A percentile compares a stretch with the other conserved stretches of the same genome.
phyloP scores from a whole-genome alignment of 2,888 invertebrate species.

The Platypus cylindrus region DNA sequence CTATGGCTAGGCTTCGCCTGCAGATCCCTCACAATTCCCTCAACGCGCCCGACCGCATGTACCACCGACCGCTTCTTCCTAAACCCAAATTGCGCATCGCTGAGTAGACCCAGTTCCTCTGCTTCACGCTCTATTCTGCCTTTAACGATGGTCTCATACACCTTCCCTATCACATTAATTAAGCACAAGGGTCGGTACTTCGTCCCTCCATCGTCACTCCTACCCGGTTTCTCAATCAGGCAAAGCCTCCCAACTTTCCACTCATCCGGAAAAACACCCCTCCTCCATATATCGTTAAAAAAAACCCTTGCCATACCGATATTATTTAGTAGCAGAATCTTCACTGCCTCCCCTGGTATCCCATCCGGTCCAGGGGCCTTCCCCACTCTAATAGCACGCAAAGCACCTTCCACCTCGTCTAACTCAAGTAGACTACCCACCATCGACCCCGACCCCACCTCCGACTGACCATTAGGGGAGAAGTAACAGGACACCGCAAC shows the following conservation, averaged over 20 bases:
- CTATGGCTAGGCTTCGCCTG: no score
- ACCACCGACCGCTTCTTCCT: constrained; percentile 3
- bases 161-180: not conserved
- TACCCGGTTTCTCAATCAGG: constrained; percentile 1
- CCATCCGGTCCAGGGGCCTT: constrained; percentile 1
- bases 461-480: no score
- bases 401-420: not conserved
- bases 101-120: not conserved
- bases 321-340: not conserved
- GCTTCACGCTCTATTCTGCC: not conserved
- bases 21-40: not conserved
- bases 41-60: not conserved
- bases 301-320: not conserved
- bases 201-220: not conserved
- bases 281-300: not conserved
- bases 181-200: constrained; percentile 4
- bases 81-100: constrained; percentile 4
- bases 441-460: no score
- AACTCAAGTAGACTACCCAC: not conserved
- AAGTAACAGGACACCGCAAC: no score
- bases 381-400: not conserved
- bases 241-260: constrained; percentile 4
- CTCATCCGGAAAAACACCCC: not conserved
- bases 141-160: constrained; percentile 1
- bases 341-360: not conserved